Conservation (phyloP, 2,888 invertebrate genomes). For the Dynastes maya region DNA sequence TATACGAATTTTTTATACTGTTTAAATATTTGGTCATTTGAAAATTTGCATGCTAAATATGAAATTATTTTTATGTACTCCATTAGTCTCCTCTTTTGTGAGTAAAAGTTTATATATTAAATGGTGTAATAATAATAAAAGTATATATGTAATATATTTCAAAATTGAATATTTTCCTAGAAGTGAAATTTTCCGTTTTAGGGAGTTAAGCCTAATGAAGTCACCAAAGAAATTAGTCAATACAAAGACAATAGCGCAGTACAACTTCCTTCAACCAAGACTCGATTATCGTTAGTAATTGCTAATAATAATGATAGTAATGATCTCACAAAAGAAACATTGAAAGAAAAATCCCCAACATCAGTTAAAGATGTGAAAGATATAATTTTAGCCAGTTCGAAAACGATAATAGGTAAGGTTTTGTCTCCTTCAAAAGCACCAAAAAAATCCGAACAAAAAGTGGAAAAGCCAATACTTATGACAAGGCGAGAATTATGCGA, state of each 20-base stretch:
- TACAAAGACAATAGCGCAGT: conserved; percentile 54
- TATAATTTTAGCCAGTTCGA: conserved; percentile 79
- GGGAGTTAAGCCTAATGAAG: conserved; percentile 53
- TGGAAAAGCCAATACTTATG: conserved; percentile 76
- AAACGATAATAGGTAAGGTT: conserved; percentile 82
- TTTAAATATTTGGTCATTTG: too few relatives aligned
- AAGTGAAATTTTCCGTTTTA: conserved; percentile 24
- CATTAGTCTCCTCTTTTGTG: neutral
- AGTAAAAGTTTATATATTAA: too few relatives aligned
- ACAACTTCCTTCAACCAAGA: conserved; percentile 17
- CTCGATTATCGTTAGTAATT: conserved; percentile 64
- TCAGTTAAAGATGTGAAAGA: conserved; percentile 82
- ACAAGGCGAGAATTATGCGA: conserved; percentile 89
- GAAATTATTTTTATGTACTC: neutral
- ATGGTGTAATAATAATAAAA: too few relatives aligned
- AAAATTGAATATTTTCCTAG: neutral
- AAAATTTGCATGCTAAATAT: conserved; percentile 8
- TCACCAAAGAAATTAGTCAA: conserved; percentile 61
- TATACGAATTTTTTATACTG: too few relatives aligned
- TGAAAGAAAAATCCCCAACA: conserved; percentile 72
- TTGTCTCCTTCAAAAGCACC: conserved; percentile 84
- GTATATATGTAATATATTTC: too few relatives aligned
- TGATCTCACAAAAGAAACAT: conserved; percentile 54
- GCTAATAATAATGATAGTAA: conserved; percentile 61
- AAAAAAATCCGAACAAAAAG: conserved; percentile 68